Evolutionary conservation across 2,113 vertebrate species (phyloP).

Genomic region (Lampris incognitus): DNA sequence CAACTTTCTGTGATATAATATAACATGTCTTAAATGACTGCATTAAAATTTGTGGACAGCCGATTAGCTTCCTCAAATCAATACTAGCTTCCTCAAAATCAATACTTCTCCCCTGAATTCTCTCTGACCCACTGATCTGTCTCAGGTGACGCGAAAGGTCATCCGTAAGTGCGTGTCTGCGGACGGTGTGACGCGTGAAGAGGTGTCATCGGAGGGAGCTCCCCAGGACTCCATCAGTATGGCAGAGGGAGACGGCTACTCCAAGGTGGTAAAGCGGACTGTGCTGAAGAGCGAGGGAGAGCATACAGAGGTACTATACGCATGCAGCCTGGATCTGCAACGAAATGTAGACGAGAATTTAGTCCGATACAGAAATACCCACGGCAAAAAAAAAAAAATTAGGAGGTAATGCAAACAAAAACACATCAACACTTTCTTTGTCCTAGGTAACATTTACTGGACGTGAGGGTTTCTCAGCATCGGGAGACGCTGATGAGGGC

Average conservation of each 20-base stretch:
- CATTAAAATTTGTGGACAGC: too few relatives aligned
- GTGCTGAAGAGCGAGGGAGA: constrained; percentile 88
- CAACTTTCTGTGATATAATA: too few relatives aligned
- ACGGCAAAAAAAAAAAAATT: too few relatives aligned
- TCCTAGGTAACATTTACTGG: constrained; percentile 88
- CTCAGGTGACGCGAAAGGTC: constrained; percentile 90
- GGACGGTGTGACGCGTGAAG: constrained; percentile 86
- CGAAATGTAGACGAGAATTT: too few relatives aligned
- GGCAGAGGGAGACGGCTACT: constrained; percentile 83
- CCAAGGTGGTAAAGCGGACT: constrained; percentile 89
- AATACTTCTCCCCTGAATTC: not conserved
- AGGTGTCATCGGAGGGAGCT: constrained; percentile 81
- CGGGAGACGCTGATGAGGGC: constrained; percentile 82
- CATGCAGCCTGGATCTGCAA: too few relatives aligned
- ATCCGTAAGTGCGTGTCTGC: constrained; percentile 85
- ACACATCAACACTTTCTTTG: not conserved
- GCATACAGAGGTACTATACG: constrained; percentile 86
- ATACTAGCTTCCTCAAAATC: not conserved
- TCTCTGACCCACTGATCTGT: constrained; percentile 24
- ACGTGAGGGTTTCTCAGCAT: constrained; percentile 78
- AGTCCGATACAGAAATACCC: too few relatives aligned
- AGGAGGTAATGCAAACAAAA: too few relatives aligned
- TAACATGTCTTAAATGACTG: too few relatives aligned
- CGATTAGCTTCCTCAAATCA: too few relatives aligned
- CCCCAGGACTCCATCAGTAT: constrained; percentile 75